These are phyloP conservation scores for Andrena marginata DNA, from an alignment of 2,888 invertebrate genomes.

Conservation along the genomic window DNA sequence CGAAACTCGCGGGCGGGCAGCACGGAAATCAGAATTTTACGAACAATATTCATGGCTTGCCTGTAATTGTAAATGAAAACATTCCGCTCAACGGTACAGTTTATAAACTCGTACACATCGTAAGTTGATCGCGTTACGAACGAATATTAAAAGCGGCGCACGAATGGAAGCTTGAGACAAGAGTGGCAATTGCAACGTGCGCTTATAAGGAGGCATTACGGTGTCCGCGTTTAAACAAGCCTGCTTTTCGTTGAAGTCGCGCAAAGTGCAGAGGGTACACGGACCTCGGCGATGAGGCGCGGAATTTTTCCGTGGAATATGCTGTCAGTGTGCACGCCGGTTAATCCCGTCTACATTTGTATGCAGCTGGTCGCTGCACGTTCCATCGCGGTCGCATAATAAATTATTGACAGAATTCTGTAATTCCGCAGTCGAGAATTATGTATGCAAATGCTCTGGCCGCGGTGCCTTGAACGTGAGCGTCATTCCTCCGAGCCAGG, in stretches of 20 bases:
- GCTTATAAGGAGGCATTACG: too few species aligned
- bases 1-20: not conserved
- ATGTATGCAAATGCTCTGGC: slow-evolving; percentile 63
- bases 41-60: not conserved
- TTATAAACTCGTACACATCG: too few species aligned
- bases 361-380: slow-evolving; percentile 46
- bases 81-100: too few species aligned
- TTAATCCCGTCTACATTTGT: slow-evolving; percentile 29
- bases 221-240: too few species aligned
- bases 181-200: too few species aligned
- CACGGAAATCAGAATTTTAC: slow-evolving; percentile 6
- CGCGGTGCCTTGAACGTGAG: slow-evolving; percentile 48
- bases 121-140: too few species aligned
- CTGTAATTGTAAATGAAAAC: too few species aligned
- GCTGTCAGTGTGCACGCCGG: not conserved
- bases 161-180: too few species aligned
- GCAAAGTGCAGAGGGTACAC: not conserved
- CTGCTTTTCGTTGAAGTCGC: not conserved
- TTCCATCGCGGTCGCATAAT: slow-evolving; percentile 62
- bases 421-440: slow-evolving; percentile 57
- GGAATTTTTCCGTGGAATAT: slow-evolving; percentile 5
- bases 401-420: slow-evolving; percentile 66
- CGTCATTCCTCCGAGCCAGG: slow-evolving; percentile 30
- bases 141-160: too few species aligned
- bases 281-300: too few species aligned